Evolutionary conservation across 2,113 vertebrate genomes (phyloP), one percentile per base, ranked within the genome.

Genomic region (Acrocephalus arundinaceus): DNA sequence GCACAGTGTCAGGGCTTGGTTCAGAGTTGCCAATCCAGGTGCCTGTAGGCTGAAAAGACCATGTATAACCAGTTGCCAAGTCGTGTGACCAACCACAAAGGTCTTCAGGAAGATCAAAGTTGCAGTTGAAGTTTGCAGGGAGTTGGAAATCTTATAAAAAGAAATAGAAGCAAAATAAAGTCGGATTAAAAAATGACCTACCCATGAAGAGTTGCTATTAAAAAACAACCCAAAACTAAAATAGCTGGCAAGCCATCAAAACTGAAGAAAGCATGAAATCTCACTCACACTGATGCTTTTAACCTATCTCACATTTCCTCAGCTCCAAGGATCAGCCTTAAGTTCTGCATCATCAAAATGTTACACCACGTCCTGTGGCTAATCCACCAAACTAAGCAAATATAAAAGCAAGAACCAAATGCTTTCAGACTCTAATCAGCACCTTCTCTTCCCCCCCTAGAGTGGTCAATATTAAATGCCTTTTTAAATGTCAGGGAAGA

Each of bases 61-160:
- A 99, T 2, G 96, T 98, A 79, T 99, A 98, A 61, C 98, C 98
- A 1, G 98, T 99, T 92, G 98, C 98, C 7, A 98, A 98, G 88
- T 99, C 99, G 0, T 99, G 98, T 15, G 98, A 98, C 99, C 99
- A 99, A 87, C 99, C 98, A 43, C 99, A 99, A 95, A 99, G 82
- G 95, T 98, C 97, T 89, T 98, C 98, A 2, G 96, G 96, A 94
- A 98, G 95, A 94, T 99, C 99, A 85, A 99, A 99, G 97, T 99
- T 99, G 95, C 99, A 99, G 28, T 99, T 98, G 73, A 99, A 99
- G 72, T 98, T 97, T n/a, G 92, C 72, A 97, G 98, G 91, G 97
- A 98, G 39, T 97, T 95, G 97, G 71, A 97, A 97, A 97, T 98
- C 98, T 97, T 97, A 52, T 33, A 76, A 82, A 70, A 95, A 70